Evolutionary conservation across 2,113 vertebrate genomes (phyloP), one percentile per base, ranked within the genome.

Genomic region (Brachirus orientalis): DNA sequence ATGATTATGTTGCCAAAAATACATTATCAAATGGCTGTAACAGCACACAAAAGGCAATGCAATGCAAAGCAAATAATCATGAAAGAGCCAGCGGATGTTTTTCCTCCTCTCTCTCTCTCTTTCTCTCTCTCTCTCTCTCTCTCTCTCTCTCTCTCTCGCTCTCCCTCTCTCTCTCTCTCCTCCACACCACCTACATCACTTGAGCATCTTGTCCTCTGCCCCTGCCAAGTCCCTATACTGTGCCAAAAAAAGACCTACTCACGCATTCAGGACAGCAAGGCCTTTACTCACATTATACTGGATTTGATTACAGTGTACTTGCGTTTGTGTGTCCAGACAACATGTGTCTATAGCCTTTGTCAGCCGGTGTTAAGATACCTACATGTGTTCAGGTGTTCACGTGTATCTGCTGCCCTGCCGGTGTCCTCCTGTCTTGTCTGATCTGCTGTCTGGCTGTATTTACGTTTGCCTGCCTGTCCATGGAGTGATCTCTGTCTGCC

Each of bases 151-250:
- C 35, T 66, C 53, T 55, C 63, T 14, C 56, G 2, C 6, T 53
- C 50, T 58, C 17, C 44, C 17, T 52, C 47, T 45, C 37, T 52
- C 16, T 53, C 41, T 43, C 36, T 63, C 37, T 56, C 60, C 56
- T 58, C 10, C 20, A 47, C 51, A 78, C 74, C 80, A 61, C 63
- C 66, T 82, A 78, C 82, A 69, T 77, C 61, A 75, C 75, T 63
- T 55, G 50, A 69, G 64, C 63, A 58, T 63, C 77, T 62, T 70
- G 65, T 85, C 78, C 59, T 73, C 65, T 59, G 69, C 64, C 69
- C 77, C 70, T 88, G 84, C 83, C 80, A 84, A 77, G 77, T 79
- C 77, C 56, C 74, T 65, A 52, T 59, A 51, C 61, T 37, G 52
- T 64, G 77, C 79, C 72, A 82, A 74, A 77, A 60, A 65, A 47